Conservation (phyloP, 2,113 vertebrate species). For the Semnornis frantzii region DNA sequence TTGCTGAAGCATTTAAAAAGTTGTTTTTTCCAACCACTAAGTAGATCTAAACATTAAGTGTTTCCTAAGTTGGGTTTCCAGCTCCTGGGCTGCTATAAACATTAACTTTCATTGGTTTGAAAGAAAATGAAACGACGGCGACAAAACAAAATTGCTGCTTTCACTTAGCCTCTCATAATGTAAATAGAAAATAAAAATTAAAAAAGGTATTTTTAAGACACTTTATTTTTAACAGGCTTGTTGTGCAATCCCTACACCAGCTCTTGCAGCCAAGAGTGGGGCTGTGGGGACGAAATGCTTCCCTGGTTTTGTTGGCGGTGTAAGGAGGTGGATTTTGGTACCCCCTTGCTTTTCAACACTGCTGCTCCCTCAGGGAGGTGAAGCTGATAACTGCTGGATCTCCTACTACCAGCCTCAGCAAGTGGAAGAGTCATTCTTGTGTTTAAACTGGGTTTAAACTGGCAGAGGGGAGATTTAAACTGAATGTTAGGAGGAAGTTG, state of each 20-base stretch:
- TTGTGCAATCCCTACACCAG: slow-evolving; percentile 39
- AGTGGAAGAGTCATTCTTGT: not conserved
- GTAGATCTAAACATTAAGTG: slow-evolving; percentile 82
- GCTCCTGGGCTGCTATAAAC: slow-evolving; percentile 74
- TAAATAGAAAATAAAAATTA: not conserved
- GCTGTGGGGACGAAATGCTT: not conserved
- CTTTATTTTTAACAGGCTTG: not conserved
- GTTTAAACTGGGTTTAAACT: too few relatives aligned
- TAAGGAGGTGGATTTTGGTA: not conserved
- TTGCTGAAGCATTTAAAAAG: slow-evolving; percentile 73
- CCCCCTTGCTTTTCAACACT: not conserved
- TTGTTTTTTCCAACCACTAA: slow-evolving; percentile 84
- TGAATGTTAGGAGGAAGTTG: too few relatives aligned
- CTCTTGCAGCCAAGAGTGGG: not conserved
- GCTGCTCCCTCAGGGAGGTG: not conserved
- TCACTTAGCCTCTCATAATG: not conserved
- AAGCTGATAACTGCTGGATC: not conserved
- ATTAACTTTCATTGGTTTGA: slow-evolving; percentile 69
- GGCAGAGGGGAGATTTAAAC: too few relatives aligned
- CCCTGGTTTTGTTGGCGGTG: not conserved
- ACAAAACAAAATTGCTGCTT: slow-evolving; percentile 14
- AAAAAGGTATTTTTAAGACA: not conserved
- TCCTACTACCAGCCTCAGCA: rapidly evolving
- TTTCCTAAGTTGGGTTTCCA: slow-evolving; percentile 78
- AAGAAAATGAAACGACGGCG: not conserved